These are phyloP conservation scores for Emmelina monodactyla DNA, from an alignment of 2,888 invertebrate species.

Conservation along the genomic window DNA sequence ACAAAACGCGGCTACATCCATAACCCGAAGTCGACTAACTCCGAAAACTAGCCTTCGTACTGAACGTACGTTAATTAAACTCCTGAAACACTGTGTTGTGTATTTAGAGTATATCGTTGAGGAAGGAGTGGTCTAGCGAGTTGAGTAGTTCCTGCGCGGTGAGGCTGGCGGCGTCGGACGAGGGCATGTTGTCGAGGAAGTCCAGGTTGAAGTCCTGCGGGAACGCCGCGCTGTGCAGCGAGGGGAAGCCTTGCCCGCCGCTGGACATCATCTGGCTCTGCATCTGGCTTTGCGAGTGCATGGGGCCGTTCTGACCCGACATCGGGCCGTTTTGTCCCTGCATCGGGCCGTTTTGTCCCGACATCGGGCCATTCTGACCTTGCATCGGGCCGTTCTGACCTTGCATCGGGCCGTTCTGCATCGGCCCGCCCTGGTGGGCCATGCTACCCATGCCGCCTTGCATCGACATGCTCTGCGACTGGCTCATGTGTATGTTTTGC, in stretches of 20 bases:
- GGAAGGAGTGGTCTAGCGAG: slow-evolving; percentile 81
- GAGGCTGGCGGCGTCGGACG: slow-evolving; percentile 77
- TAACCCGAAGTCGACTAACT: no score
- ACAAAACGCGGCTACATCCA: no score
- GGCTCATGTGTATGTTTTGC: slow-evolving; percentile 75
- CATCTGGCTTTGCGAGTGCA: slow-evolving; percentile 26
- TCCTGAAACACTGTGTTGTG: no score
- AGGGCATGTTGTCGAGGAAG: slow-evolving; percentile 83
- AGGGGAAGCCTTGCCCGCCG: slow-evolving; percentile 21
- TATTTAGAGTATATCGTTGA: slow-evolving; percentile 69
- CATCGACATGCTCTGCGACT: slow-evolving; percentile 71
- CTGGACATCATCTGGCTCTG: slow-evolving; percentile 32
- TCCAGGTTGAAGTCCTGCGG: slow-evolving; percentile 80
- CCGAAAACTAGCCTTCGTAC: no score
- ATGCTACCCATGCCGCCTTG: slow-evolving; percentile 32
- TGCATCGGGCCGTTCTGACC: slow-evolving; percentile 27
- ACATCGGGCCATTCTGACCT: slow-evolving; percentile 23
- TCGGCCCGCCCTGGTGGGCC: slow-evolving; percentile 28
- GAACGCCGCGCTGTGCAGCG: slow-evolving; percentile 45
- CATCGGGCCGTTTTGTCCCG: slow-evolving; percentile 12
- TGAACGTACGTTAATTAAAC: no score
- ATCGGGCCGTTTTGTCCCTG: slow-evolving; percentile 14
- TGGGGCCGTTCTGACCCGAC: slow-evolving; percentile 16
- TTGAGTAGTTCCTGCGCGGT: slow-evolving; percentile 84
- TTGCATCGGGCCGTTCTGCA: slow-evolving; percentile 29